Base-by-base conservation (phyloP, 1,140 invertebrate species). In the Polypedilum vanderplanki region DNA sequence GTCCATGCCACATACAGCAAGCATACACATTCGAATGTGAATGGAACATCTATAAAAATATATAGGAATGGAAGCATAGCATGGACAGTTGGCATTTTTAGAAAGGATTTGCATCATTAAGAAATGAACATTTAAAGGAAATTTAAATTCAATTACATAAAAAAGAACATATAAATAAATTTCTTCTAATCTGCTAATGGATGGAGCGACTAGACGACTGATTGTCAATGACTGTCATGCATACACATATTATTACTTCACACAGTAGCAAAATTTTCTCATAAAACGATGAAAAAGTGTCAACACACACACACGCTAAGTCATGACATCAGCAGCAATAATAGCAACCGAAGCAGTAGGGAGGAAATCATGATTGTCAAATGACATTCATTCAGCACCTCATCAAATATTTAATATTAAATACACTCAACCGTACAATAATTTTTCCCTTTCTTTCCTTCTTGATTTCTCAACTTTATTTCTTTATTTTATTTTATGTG, bases 391-490 rank as follows among this genome's bases (percentile, higher is more conserved):
- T 70, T 70, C 15, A 70, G 18, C 65, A 70, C 65, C 17, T 70
- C 65, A 70, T 70, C 65, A 70, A 70, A 70, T 70, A 70, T 70
- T 70, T 70, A 70, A 70, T 70, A 22, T 20, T 20, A 70, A 20
- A 22, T 70, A 18, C 46, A 18, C 65, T 10, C 65, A 70, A 9
- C 18, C 18, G 46, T 57, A 57, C 17, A n/a, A 18, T 70, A n/a
- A 22, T 22, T 18, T 70, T 70, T 70, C 65, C 65, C 3, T 70
- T 70, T 70, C 65, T 17, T 10, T 9, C 8, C 65, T 57, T 9
- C 65, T 22, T 18, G 17, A 18, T 20, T 20, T 9, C 18, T 70
- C 10, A 3, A 18, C 18, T 20, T 70, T n/a, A 8, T 15, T 67
- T 67, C 18, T n/a, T 18, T 70, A 20, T 70, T 70, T 70, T 70